Base-by-base conservation (phyloP, 2,797 vertebrate species). In the Mormyrus proboscirostris region DNA sequence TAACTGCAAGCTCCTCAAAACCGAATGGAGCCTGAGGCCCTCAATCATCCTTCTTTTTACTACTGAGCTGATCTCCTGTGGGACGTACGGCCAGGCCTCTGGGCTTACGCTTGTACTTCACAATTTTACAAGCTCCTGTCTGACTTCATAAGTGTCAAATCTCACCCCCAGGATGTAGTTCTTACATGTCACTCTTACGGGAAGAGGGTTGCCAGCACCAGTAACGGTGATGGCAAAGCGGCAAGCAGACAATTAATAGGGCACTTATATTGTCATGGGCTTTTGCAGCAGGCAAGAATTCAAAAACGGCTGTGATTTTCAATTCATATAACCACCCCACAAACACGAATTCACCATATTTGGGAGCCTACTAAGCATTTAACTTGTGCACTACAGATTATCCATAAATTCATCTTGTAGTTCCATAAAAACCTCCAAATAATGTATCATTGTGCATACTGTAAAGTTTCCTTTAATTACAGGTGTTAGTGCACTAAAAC, bases 111-210 rank as follows among this genome's bases (percentile, higher is more conserved):
- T 90, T 90, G 88, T 59, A 73, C 90, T 88, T 90, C 82, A 90
- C 90, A 51, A 73, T 88, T 92, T 91, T 86, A 90, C 65, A 89
- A 91, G 91, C 91, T 93, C 88, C 91, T 88, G 89, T 92, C 86
- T 92, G 92, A 92, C 92, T 92, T 92, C 73, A 93, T 93, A 93
- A 89, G 92, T 44, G 57, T 86, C 85, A 51, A 33, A 55, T 22
- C 85, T 38, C 29, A 50, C 51, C 51, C 51, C 85, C 16, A 41
- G 85, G 51, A 57, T 57, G 2, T 57, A 25, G 10, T 0, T 88
- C 86, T 65, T 57, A 22, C 53, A 22, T 8, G n/a, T 55, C 44
- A 10, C 49, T 86, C 50, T 38, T 19, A 14, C 2, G 1, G 73
- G 50, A 55, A 76, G 50, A 12, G 29, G 51, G 19, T 8, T 82